phyloP scores from a whole-genome alignment of 2,797 vertebrate species.

The Microchirus variegatus region DNA sequence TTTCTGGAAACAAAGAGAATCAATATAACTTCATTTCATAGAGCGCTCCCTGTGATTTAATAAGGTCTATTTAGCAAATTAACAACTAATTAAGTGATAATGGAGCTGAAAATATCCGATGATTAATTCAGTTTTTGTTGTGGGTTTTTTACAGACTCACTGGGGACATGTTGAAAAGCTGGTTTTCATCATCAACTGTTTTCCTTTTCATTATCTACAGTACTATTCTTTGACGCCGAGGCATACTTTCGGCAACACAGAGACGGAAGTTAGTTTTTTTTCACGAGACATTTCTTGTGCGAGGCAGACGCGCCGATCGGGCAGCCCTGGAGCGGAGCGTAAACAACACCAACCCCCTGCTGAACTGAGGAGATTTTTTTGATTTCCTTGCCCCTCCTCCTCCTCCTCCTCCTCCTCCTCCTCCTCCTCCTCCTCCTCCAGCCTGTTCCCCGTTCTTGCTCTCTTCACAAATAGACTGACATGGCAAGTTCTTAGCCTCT shows the following conservation, averaged over 20 bases:
- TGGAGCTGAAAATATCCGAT: no score
- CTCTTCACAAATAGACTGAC: slow-evolving; percentile 39
- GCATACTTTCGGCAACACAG: slow-evolving; percentile 13
- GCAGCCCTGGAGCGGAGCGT: slow-evolving; percentile 6
- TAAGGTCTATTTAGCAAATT: no score
- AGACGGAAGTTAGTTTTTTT: slow-evolving; percentile 13
- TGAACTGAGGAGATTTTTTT: background rate
- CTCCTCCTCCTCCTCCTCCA: no score
- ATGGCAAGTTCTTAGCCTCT: slow-evolving; percentile 34
- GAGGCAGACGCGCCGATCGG: slow-evolving; percentile 21
- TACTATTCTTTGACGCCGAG: no score
- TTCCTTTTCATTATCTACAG: no score
- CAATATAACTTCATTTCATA: background rate
- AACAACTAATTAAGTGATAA: no score
- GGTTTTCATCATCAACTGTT: no score
- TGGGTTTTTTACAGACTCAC: no score
- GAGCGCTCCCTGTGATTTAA: no score
- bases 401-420: no score
- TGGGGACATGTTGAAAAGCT: no score
- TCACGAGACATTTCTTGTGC: slow-evolving; percentile 9
- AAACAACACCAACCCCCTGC: slow-evolving; percentile 19
- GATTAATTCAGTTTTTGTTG: no score
- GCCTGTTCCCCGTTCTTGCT: slow-evolving; percentile 10
- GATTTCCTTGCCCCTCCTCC: slow-evolving; percentile 9
- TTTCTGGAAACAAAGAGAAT: background rate